Percentiles rank a stretch among this genome's conserved stretches.
These are phyloP conservation scores for Hybognathus amarus DNA, from an alignment of 2,797 vertebrate species.

Conservation along the genomic window DNA sequence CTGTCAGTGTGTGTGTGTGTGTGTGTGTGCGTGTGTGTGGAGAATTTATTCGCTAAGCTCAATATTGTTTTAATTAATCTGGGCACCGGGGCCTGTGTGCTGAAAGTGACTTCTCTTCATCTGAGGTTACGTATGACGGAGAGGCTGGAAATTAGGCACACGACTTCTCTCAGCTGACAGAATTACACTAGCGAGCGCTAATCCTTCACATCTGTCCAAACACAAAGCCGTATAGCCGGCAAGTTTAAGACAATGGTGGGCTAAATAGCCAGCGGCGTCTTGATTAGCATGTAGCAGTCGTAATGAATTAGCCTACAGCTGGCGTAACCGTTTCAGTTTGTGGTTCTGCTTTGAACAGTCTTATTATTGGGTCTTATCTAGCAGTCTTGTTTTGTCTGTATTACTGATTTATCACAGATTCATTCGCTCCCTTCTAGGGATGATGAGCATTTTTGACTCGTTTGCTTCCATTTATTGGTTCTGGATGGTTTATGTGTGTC, in stretches of 20 bases:
- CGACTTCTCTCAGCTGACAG: constrained; percentile 54
- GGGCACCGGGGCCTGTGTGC: constrained; percentile 43
- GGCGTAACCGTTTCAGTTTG: neutral
- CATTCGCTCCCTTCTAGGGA: neutral
- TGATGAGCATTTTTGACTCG: neutral
- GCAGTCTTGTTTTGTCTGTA: neutral
- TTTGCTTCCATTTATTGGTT: neutral
- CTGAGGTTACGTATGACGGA: constrained; percentile 34
- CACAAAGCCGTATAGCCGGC: constrained; percentile 17
- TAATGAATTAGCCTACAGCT: constrained; percentile 51
- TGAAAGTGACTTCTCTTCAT: constrained; percentile 53
- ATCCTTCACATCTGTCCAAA: constrained; percentile 49
- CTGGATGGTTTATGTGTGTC: neutral
- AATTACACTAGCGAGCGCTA: constrained; percentile 52
- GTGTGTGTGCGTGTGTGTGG: constrained; percentile 24
- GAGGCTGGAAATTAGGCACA: constrained; percentile 47
- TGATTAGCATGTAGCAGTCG: constrained; percentile 21
- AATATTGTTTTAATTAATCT: constrained; percentile 64
- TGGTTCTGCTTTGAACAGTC: neutral
- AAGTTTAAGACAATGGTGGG: constrained; percentile 14
- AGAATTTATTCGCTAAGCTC: constrained; percentile 51
- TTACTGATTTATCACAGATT: neutral
- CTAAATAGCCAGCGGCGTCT: constrained; percentile 26
- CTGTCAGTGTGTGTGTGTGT: neutral
- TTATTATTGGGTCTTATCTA: neutral